Evolutionary conservation across 2,888 invertebrate species (phyloP).

Genomic region (Drosophila suboccidentalis): DNA sequence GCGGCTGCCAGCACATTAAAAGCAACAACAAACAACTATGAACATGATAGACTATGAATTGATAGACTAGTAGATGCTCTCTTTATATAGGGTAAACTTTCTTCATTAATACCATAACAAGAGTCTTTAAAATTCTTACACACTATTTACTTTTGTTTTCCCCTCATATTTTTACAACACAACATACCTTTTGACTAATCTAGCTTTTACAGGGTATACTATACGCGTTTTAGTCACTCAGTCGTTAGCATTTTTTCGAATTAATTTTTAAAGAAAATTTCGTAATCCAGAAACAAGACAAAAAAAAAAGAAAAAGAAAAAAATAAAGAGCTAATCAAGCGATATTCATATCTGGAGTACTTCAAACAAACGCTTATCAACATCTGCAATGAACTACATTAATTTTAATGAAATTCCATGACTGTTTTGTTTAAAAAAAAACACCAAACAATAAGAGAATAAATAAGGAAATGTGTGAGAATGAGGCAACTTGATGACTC

Average conservation of each 20-base stretch:
- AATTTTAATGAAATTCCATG: conserved; percentile 16
- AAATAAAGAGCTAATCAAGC: conserved; percentile 65
- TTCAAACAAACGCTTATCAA: conserved; percentile 38
- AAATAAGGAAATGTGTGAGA: neutral
- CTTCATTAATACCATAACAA: neutral
- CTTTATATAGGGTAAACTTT: neutral
- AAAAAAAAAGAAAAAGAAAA: conserved; percentile 4
- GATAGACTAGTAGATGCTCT: conserved; percentile 19
- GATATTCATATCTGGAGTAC: conserved; percentile 31
- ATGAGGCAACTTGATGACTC: neutral
- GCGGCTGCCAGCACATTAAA: conserved; percentile 47
- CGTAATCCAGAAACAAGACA: conserved; percentile 38
- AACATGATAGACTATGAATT: neutral
- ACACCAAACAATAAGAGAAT: neutral
- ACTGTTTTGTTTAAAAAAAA: neutral
- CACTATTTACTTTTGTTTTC: neutral
- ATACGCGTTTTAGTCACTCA: conserved; percentile 26
- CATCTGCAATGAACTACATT: neutral
- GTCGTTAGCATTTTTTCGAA: conserved; percentile 31
- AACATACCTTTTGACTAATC: neutral
- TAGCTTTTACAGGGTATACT: conserved; percentile 8
- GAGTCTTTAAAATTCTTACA: neutral
- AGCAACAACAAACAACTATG: conserved; percentile 18
- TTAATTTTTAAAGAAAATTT: conserved; percentile 46
- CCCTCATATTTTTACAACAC: neutral